Base-by-base conservation (phyloP, 2,797 vertebrate species). In the Tauraco hartlaubi region DNA sequence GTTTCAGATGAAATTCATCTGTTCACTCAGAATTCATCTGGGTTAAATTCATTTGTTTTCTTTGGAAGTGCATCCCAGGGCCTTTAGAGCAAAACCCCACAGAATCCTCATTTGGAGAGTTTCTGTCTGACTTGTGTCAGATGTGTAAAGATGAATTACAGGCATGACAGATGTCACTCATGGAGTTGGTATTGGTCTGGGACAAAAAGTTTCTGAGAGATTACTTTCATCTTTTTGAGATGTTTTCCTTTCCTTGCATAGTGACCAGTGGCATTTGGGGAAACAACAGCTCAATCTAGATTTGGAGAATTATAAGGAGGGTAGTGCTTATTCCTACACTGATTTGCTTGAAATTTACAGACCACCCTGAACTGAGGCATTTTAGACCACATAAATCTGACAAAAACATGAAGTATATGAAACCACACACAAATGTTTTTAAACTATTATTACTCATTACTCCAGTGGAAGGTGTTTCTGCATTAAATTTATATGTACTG, bases 381-480 rank as follows among this genome's bases (percentile, higher is more conserved):
- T 88, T 90, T 68, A 61, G 39, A 76, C 54, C 39, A 61, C 23
- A 83, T 44, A 79, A 82, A 69, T 49, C 26, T 59, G 56, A 67
- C 9, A 80, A 86, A 87, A 91, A 46, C 0, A 0, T 69, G n/a
- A 78, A 93, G 68, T 64, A 48, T 52, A 76, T 64, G 78, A 69
- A 95, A 75, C 23, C 15, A 22, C 62, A 33, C 31, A 52, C 20
- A 92, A 73, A 55, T 29, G 20, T 39, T 92, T 93, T 49, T 10
- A 68, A 82, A 81, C 62, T 59, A 52, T 51, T 80, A 68, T 81
- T 90, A 85, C 35, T 21, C 21, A 15, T 81, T 82, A 49, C 29
- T 91, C 41, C 22, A 76, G 8, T 93, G 31, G 46, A 92, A 91
- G 18, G 84, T 93, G 64, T 92, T 95, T 94, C 41, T 74, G 18